Base-by-base conservation (phyloP, 2,113 vertebrate species). In the Limanda limanda region DNA sequence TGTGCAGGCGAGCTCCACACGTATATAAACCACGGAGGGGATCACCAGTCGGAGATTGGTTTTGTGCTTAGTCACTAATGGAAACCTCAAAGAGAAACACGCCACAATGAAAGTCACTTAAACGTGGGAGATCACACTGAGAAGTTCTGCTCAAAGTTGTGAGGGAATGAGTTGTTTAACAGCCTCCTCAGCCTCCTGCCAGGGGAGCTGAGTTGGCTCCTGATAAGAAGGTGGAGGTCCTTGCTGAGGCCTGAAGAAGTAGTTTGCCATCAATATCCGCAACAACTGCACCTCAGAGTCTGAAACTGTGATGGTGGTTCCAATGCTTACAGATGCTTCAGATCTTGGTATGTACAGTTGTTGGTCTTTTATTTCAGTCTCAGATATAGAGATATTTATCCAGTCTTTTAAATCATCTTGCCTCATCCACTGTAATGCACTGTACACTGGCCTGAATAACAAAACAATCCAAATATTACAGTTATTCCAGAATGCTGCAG, bases 31-130 rank as follows among this genome's bases (percentile, higher is more conserved):
- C 54, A 37, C 48, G 51, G 61, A 66, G 57, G 52, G 12, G 60
- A 76, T 78, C 55, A 80, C 63, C 4, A 24, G 76, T 67, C 35
- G 24, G 47, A 75, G 74, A 88, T 65, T 82, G 70, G 18, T 83
- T 88, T 86, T 74, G 69, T 69, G 68, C 71, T 73, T 64, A 55
- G 5, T 69, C 68, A 21, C 14, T 45, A 35, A 68, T 59, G 47
- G 64, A 47, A 76, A 79, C 54, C 54, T 65, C 40, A 65, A 18
- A 45, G 65, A 68, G 82, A 24, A 58, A 62, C 51, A 71, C 40
- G 35, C 69, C 14, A 7, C 47, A 60, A n/a, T 63, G 21, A 82
- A 68, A 74, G 68, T 51, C 57, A 12, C 51, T 63, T 51, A 37
- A 68, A 4, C 2, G 21, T 25, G 3, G 47, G 23, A 17, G 42